These are phyloP conservation scores for Agraylea sexmaculata DNA, from an alignment of 1,140 invertebrate genomes.

Conservation along the genomic window DNA sequence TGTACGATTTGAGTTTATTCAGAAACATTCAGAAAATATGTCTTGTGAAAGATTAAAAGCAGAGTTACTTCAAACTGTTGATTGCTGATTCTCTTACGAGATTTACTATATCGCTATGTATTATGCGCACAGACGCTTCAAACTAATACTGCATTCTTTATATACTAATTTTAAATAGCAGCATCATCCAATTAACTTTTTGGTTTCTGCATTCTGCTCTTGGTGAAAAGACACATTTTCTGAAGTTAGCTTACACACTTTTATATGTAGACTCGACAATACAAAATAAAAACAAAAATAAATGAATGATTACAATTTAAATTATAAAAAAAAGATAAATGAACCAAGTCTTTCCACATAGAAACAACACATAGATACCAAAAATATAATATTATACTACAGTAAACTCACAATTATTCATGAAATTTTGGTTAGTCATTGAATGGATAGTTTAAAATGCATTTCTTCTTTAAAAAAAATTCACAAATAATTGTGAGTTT, in stretches of 20 bases:
- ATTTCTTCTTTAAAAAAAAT: too few relatives aligned
- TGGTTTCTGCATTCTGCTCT: constrained; percentile 30
- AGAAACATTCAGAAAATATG: constrained; percentile 45
- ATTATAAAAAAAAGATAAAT: constrained; percentile 24
- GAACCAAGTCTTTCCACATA: constrained; percentile 46
- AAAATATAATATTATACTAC: too few relatives aligned
- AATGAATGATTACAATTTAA: constrained; percentile 28
- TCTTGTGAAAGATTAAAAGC: constrained; percentile 19
- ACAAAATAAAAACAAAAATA: constrained; percentile 24
- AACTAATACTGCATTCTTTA: constrained; percentile 9
- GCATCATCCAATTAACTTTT: constrained; percentile 13
- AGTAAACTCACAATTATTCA: too few relatives aligned
- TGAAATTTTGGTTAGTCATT: too few relatives aligned
- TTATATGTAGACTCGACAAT: constrained; percentile 22
- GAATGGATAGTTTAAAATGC: too few relatives aligned
- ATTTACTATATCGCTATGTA: constrained; percentile 2
- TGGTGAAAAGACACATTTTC: constrained; percentile 84
- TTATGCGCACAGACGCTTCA: constrained; percentile 1
- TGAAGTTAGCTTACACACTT: constrained; percentile 35
- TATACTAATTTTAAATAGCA: constrained; percentile 5
- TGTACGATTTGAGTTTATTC: too few relatives aligned
- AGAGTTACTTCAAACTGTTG: constrained; percentile 11
- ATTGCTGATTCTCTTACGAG: constrained; percentile 19
- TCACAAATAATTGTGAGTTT: too few relatives aligned
- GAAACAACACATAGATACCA: constrained; percentile 39